Percentiles rank a stretch among this genome's conserved stretches.
phyloP scores from a whole-genome alignment of 2,888 invertebrate species.

The Neoaliturus tenellus region DNA sequence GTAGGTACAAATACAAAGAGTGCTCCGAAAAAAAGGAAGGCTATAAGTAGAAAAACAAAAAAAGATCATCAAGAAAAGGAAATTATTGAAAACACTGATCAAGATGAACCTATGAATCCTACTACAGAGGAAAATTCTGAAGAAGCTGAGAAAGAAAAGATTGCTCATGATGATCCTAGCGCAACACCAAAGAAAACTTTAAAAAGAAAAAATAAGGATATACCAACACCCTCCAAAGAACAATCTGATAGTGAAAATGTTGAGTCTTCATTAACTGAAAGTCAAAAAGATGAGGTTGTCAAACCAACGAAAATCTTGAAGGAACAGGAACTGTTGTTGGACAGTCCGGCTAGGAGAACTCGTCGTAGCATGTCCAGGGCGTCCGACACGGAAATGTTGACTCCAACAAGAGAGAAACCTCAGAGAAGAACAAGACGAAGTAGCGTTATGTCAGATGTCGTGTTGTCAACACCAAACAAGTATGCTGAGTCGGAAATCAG shows the following conservation, averaged over 20 bases:
- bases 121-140: neutral
- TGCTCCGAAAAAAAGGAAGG: neutral
- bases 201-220: constrained; percentile 2
- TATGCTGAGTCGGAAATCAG: constrained; percentile 21
- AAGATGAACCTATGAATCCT: neutral
- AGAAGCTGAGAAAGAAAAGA: neutral
- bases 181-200: neutral
- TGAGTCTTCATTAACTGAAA: neutral
- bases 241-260: constrained; percentile 13
- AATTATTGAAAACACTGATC: neutral
- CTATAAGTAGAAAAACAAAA: neutral
- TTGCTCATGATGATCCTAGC: neutral
- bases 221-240: neutral
- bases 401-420: constrained; percentile 5
- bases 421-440: constrained; percentile 27
- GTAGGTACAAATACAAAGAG: neutral
- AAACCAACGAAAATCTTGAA: neutral
- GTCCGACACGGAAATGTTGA: constrained; percentile 20
- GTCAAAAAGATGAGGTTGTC: constrained; percentile 5
- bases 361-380: constrained; percentile 19
- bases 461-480: neutral
- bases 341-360: constrained; percentile 35
- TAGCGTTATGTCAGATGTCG: constrained; percentile 19
- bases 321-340: neutral
- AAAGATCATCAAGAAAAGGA: neutral